A percentile compares a stretch with the other conserved stretches of the same genome.
phyloP scores from a whole-genome alignment of 2,888 invertebrate genomes.

The Trichopria drosophilae region DNA sequence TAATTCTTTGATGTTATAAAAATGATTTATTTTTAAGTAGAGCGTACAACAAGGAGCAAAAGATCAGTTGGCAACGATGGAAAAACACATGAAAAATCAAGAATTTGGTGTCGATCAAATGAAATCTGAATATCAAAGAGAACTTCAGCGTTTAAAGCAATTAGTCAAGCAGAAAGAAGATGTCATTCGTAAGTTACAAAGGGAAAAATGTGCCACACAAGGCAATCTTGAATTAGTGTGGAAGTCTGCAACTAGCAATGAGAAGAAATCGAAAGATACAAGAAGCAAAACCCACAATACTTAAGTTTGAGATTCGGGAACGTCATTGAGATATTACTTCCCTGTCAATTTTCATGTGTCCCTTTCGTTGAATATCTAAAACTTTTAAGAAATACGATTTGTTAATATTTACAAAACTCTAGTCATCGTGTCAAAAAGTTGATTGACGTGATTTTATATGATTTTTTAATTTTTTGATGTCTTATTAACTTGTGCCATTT shows the following conservation, averaged over 20 bases:
- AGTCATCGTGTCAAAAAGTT: not conserved
- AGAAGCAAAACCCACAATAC: slow-evolving; percentile 42
- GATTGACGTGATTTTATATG: slow-evolving; percentile 2
- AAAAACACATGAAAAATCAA: slow-evolving; percentile 60
- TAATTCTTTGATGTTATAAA: not conserved
- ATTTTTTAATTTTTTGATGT: too few relatives aligned
- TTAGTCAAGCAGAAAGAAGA: slow-evolving; percentile 60
- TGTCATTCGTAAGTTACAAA: slow-evolving; percentile 53
- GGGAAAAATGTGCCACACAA: slow-evolving; percentile 47
- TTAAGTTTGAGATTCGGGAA: slow-evolving; percentile 36
- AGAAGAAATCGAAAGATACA: slow-evolving; percentile 45
- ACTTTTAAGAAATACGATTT: too few relatives aligned
- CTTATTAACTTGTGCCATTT: too few relatives aligned
- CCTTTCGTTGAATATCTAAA: too few relatives aligned
- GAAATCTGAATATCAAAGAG: slow-evolving; percentile 60
- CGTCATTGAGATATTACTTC: not conserved
- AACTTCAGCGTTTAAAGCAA: slow-evolving; percentile 58
- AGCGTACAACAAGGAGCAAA: slow-evolving; percentile 61
- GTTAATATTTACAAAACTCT: too few relatives aligned
- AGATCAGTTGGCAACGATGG: slow-evolving; percentile 61
- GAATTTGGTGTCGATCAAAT: slow-evolving; percentile 58
- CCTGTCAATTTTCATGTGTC: too few relatives aligned
- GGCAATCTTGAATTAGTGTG: slow-evolving; percentile 50
- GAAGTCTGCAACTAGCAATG: slow-evolving; percentile 46
- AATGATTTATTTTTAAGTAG: slow-evolving; percentile 46